phyloP scores from a whole-genome alignment of 2,797 vertebrate species.

The Spinus pinus region DNA sequence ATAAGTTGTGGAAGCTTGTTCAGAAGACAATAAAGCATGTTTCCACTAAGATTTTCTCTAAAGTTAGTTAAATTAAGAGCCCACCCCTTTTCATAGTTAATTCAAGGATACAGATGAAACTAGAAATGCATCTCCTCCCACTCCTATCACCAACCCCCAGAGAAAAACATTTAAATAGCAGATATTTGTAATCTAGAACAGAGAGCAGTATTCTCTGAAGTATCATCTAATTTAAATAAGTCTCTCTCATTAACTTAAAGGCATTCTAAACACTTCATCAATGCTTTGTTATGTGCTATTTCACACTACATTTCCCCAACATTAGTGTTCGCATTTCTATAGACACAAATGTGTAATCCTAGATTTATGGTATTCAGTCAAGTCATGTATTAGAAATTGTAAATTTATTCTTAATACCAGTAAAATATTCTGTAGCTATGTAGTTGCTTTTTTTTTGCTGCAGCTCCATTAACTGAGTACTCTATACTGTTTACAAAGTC shows the following conservation, averaged over 20 bases:
- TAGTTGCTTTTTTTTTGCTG: background rate
- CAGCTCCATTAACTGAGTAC: background rate
- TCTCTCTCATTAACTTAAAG: background rate
- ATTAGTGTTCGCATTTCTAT: background rate
- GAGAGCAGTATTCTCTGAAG: conserved; percentile 4
- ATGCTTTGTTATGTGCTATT: background rate
- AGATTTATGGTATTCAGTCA: background rate
- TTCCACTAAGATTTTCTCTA: background rate
- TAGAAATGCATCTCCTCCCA: conserved; percentile 43
- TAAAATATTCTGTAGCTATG: background rate
- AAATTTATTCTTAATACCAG: background rate
- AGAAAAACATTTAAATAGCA: conserved; percentile 46
- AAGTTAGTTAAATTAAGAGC: conserved; percentile 22
- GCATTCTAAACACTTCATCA: background rate
- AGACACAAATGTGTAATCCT: background rate
- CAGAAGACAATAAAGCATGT: background rate
- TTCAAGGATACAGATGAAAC: conserved; percentile 54
- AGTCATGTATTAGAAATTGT: background rate
- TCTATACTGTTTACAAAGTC: background rate
- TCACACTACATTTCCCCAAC: background rate
- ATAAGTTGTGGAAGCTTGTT: background rate
- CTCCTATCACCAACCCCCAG: conserved; percentile 4
- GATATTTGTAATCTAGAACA: conserved; percentile 47
- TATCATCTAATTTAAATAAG: conserved; percentile 16
- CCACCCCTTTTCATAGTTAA: conserved; percentile 26